Conservation (phyloP, 2,888 invertebrate genomes). For the Microctonus brassicae region DNA sequence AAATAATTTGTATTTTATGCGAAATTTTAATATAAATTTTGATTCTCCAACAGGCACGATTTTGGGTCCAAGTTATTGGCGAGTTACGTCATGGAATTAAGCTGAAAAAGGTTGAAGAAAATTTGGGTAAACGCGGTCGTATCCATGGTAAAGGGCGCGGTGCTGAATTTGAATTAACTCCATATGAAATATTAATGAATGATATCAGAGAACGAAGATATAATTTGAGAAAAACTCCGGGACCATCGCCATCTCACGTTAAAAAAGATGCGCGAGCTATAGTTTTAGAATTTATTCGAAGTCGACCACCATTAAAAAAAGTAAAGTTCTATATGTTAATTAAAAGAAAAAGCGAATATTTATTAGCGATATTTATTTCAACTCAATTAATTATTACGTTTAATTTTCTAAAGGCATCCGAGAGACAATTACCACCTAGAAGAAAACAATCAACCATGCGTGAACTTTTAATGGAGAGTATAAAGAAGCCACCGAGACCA, state of each 20-base stretch:
- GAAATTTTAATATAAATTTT: not conserved
- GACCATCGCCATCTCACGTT: conserved; percentile 73
- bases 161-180: conserved; percentile 94
- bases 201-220: conserved; percentile 93
- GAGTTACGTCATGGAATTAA: conserved; percentile 93
- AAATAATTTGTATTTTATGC: not conserved
- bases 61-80: conserved; percentile 96
- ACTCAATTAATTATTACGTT: not conserved
- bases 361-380: not conserved
- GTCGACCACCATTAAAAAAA: conserved; percentile 93
- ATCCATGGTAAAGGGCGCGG: conserved; percentile 72
- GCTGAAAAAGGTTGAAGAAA: conserved; percentile 81
- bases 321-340: conserved; percentile 69
- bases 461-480: conserved; percentile 88
- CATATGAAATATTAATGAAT: conserved; percentile 96
- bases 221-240: conserved; percentile 88
- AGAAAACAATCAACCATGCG: conserved; percentile 82
- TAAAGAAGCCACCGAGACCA: conserved; percentile 78
- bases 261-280: conserved; percentile 96
- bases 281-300: conserved; percentile 96
- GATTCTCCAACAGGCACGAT: conserved; percentile 79
- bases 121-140: conserved; percentile 54
- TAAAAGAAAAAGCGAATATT: not conserved
- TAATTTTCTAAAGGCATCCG: conserved; percentile 77
- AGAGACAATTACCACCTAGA: conserved; percentile 84